A percentile compares a stretch with the other conserved stretches of the same genome.
phyloP scores from a whole-genome alignment of 2,797 vertebrate genomes.

The Lycodopsis pacificus region DNA sequence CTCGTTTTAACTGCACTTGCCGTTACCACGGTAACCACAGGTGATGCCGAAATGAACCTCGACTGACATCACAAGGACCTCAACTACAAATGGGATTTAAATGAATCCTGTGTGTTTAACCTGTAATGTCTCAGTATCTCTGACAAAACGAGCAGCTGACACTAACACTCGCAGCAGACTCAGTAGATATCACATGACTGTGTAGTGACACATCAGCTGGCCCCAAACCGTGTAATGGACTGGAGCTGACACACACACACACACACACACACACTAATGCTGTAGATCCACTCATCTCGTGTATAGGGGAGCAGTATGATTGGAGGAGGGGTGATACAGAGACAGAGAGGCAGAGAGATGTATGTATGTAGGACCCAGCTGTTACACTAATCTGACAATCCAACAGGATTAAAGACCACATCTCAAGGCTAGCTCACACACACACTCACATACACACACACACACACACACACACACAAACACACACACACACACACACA shows the following conservation, averaged over 20 bases:
- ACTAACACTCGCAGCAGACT: slow-evolving; percentile 33
- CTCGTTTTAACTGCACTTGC: neutral
- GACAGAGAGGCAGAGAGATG: slow-evolving; percentile 54
- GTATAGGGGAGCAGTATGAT: slow-evolving; percentile 21
- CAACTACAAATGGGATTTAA: neutral
- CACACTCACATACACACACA: slow-evolving; percentile 32
- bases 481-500: slow-evolving; percentile 30
- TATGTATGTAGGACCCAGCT: slow-evolving; percentile 78
- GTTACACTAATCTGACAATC: slow-evolving; percentile 85
- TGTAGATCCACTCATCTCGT: slow-evolving; percentile 24
- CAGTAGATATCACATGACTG: slow-evolving; percentile 57
- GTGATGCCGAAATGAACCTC: neutral
- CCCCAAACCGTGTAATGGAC: slow-evolving; percentile 55
- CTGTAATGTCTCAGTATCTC: slow-evolving; percentile 38
- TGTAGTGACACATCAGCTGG: slow-evolving; percentile 66
- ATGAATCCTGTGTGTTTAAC: slow-evolving; percentile 40
- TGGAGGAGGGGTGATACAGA: slow-evolving; percentile 53
- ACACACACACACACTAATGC: slow-evolving; percentile 31
- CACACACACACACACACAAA: slow-evolving; percentile 43
- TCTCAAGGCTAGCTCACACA: slow-evolving; percentile 51
- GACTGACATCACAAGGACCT: neutral
- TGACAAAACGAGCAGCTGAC: slow-evolving; percentile 54
- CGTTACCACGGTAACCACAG: neutral
- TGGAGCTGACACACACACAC: slow-evolving; percentile 42
- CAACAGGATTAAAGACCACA: slow-evolving; percentile 80